Evolutionary conservation across 1,140 invertebrate species (phyloP), one percentile per base, ranked within the genome.

Genomic region (Drosophila bifasciata): DNA sequence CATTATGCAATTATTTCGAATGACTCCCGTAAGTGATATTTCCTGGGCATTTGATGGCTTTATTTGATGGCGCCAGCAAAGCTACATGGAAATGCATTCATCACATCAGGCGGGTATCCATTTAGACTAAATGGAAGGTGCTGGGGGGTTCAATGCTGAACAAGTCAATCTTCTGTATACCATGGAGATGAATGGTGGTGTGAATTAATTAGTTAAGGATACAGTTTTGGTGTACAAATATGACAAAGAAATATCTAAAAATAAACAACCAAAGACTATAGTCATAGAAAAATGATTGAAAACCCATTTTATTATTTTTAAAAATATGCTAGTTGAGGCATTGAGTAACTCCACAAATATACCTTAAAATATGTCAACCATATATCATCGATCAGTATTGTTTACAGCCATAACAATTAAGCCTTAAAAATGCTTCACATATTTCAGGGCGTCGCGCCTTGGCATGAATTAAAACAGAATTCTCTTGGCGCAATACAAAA

Each of bases 1-100:
- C 81, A 77, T 81, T 81, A 80, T 84, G 84, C 84, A 88, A 88
- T 88, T 88, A 88, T 88, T 88, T 89, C 52, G 84, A 88, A 88
- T 88, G 84, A 88, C 84, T 89, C 60, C 84, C 60, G 60, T 89
- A 79, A 89, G 79, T 89, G 84, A 88, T 88, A 89, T 79, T 89
- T 88, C 84, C 84, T 57, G 53, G 49, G 41, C 32, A 32, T 11
- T 32, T 36, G 32, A 36, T 60, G 49, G 49, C 39, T 4, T 36
- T 39, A 45, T 13, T 64, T 71, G 51, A 44, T 68, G 64, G 11
- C 7, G 64, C 11, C 40, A 19, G 32, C 15, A n/a, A 13, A 25
- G n/a, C 3, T 4, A 11, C 32, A 36, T 21, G 25, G 19, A 61
- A 72, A 72, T 72, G 69, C 68, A 72, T 72, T 72, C 58, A 72